phyloP scores from a whole-genome alignment of 2,113 vertebrate species.

The Semicossyphus pulcher region DNA sequence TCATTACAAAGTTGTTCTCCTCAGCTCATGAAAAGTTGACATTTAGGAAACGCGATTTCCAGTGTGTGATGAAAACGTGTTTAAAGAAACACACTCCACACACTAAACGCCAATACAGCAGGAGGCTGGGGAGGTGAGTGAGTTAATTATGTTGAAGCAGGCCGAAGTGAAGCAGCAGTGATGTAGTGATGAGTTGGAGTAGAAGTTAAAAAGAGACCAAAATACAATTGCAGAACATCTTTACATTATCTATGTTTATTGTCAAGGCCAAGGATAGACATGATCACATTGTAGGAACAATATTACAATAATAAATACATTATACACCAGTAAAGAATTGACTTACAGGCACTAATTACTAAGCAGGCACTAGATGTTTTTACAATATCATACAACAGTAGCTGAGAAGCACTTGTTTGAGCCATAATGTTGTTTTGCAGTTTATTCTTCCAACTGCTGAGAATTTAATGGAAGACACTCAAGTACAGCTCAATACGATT shows the following conservation, averaged over 20 bases:
- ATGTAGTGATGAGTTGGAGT: neutral
- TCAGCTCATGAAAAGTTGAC: no score
- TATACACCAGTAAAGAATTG: slow-evolving; percentile 49
- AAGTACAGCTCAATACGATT: neutral
- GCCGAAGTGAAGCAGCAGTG: neutral
- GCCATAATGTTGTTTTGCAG: neutral
- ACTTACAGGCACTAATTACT: slow-evolving; percentile 66
- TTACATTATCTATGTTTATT: slow-evolving; percentile 56
- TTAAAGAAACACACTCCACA: no score
- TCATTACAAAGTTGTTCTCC: no score
- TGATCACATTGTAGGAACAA: slow-evolving; percentile 45
- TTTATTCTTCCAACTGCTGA: slow-evolving; percentile 6
- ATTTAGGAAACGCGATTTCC: no score
- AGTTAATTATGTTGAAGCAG: neutral
- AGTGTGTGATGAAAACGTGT: no score
- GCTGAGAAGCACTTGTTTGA: slow-evolving; percentile 14
- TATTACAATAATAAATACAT: slow-evolving; percentile 70
- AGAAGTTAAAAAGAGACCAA: neutral
- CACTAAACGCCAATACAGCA: no score
- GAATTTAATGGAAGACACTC: neutral
- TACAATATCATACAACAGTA: slow-evolving; percentile 50
- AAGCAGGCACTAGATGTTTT: slow-evolving; percentile 62
- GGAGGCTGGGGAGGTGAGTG: no score
- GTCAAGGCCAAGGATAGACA: slow-evolving; percentile 48
- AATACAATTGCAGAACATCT: neutral